Base-by-base conservation (phyloP, 2,113 vertebrate genomes). In the Passer domesticus region DNA sequence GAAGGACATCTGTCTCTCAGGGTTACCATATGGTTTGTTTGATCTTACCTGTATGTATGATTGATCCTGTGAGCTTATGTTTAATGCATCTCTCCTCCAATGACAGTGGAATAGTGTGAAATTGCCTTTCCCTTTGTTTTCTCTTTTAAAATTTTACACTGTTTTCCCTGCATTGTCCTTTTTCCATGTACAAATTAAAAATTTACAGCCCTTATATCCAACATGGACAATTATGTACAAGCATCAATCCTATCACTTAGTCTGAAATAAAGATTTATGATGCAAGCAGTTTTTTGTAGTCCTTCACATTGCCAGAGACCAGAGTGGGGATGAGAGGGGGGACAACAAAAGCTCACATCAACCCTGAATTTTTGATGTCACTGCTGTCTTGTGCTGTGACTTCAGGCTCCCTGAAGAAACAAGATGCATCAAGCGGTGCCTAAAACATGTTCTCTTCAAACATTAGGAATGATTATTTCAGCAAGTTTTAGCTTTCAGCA, bases 401-500 rank as follows among this genome's bases (percentile, higher is more conserved):
- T 96, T 97, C 81, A 95, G 72, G 43, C 35, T 95, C 78, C 81
- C 95, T 91, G 83, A 96, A 96, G 94, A 97, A 97, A 96, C 79
- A 94, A 93, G 87, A 92, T 62, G 56, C 68, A 94, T 95, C 94
- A 96, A 96, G 87, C 41, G 9, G 52, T 46, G 83, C 69, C 94
- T 97, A 91, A 96, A 97, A 95, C 59, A 83, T 21, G 28, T 83
- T 56, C 90, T 95, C 89, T 96, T 96, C 73, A 93, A 96, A 97
- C 75, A 94, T 23, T 87, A 62, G 86, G 82, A 94, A 92, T 96
- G 69, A 95, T 97, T 97, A 97, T 97, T 97, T 97, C 96, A 97
- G 97, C 96, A 96, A 97, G 81, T 97, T 97, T 97, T 95, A 81
- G n/a, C 97, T 97, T 98, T 96, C 94, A 96, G 72, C 89, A 94